Evolutionary conservation across 37 sponge, comb jelly and placozoan species (phyloP), one percentile per base, ranked within the genome.

Genomic region (Chondrilla cf. caribensis): DNA sequence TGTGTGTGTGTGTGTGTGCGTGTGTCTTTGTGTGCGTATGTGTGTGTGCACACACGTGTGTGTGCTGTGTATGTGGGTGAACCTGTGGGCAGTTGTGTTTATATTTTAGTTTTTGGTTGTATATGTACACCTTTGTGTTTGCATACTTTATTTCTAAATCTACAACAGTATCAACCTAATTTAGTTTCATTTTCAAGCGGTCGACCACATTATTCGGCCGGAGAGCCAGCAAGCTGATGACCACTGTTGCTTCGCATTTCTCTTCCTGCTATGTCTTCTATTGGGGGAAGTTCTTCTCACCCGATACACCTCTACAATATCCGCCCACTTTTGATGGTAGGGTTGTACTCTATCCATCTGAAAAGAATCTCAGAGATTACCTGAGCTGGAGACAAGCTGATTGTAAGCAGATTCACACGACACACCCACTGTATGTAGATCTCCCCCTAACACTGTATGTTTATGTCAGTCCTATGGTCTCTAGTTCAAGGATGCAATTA

Each of bases 321-420:
- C 99, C 99, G 9, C 97, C 97, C 0, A 88, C 93, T 18, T 98
- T 98, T 88, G 99, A 98, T 90, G 97, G 87, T 31, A 81, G 99
- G 11, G 93, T 96, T 15, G 84, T 98, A 22, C 86, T 96, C 47
- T 98, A 98, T 58, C 97, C 99, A 18, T 84, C 85, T 44, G 60
- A 58, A 19, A 37, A 83, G 37, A 89, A 87, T 54, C 70, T 97
- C 44, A 82, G 95, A 19, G 95, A 97, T 83, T 97, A 97, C 82
- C 79, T 97, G n/a, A 90, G 89, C 87, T 97, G 98, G 98, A 85
- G 98, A 59, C 98, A 97, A 70, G 95, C 93, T 17, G 98, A 97
- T 78, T 97, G 98, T 93, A 42, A 84, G 89, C 6, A 0, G 22
- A 1, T 68, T 21, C 2, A 29, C 2, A 68, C 2, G 35, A 2